These are phyloP conservation scores for Eulithis prunata DNA, from an alignment of 2,888 invertebrate species.

Conservation along the genomic window DNA sequence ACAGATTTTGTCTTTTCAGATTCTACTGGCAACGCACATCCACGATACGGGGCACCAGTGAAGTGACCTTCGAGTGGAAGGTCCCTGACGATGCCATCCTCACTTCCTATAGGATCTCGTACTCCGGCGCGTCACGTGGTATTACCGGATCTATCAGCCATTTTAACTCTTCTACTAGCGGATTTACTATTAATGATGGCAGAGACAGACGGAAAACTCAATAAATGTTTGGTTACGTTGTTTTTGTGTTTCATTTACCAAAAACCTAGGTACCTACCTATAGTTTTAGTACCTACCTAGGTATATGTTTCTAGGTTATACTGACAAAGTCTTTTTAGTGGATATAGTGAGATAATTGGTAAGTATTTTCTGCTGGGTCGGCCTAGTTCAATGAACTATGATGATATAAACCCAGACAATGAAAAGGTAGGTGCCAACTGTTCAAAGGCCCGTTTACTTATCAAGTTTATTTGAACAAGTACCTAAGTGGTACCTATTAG, in stretches of 20 bases:
- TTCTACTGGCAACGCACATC: conserved; percentile 91
- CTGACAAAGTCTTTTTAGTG: too few species aligned
- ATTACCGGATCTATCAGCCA: conserved; percentile 85
- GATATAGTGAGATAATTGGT: too few species aligned
- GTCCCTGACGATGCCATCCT: conserved; percentile 85
- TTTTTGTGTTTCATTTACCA: background rate
- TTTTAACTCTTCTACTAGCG: conserved; percentile 85
- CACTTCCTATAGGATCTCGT: conserved; percentile 91
- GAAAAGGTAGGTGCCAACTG: too few species aligned
- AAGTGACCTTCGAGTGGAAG: conserved; percentile 91
- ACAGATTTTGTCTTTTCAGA: conserved; percentile 83
- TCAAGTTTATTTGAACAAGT: too few species aligned
- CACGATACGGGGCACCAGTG: conserved; percentile 89
- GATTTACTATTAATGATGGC: conserved; percentile 65
- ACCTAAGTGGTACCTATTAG: too few species aligned
- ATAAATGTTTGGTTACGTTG: background rate
- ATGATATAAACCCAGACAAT: too few species aligned
- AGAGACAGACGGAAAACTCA: background rate
- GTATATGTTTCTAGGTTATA: too few species aligned
- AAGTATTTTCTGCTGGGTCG: too few species aligned
- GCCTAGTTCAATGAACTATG: too few species aligned
- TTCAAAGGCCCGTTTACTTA: too few species aligned
- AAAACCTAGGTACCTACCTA: too few species aligned
- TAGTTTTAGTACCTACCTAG: too few species aligned
- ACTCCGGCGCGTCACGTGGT: conserved; percentile 89